Evolutionary conservation across 2,113 vertebrate genomes (phyloP).

Genomic region (Mobula hypostoma): DNA sequence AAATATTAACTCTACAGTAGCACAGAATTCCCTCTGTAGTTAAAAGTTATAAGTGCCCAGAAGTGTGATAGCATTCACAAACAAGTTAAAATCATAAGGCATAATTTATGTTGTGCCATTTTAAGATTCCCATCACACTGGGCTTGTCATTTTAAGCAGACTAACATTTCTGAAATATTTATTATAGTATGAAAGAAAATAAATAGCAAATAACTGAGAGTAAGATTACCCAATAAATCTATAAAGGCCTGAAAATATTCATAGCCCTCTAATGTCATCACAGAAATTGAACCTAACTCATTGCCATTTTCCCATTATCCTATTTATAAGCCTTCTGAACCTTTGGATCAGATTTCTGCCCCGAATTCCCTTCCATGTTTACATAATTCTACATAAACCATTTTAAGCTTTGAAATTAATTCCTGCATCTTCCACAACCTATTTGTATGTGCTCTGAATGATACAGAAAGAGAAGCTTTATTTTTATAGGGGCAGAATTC

Average conservation of each 20-base stretch:
- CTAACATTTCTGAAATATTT: not conserved
- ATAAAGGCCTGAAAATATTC: not conserved
- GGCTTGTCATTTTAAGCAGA: not conserved
- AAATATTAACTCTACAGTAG: not conserved
- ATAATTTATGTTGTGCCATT: not conserved
- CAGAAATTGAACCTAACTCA: not conserved
- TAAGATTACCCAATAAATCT: not conserved
- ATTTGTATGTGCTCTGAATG: too few relatives aligned
- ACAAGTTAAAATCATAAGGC: not conserved
- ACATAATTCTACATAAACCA: not conserved
- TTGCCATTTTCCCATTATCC: not conserved
- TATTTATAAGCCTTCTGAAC: not conserved
- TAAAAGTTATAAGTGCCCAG: not conserved
- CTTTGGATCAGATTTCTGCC: not conserved
- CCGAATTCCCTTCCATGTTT: not conserved
- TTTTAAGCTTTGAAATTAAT: not conserved
- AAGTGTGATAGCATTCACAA: not conserved
- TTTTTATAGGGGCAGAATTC: too few relatives aligned
- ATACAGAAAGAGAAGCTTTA: too few relatives aligned
- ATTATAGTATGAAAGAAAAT: not conserved
- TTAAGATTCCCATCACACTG: not conserved
- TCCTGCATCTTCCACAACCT: not conserved
- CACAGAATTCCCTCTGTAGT: not conserved
- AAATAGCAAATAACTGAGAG: not conserved
- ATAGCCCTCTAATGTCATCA: not conserved